Evolutionary conservation across 2,113 vertebrate genomes (phyloP).

Genomic region (Capra hircus): DNA sequence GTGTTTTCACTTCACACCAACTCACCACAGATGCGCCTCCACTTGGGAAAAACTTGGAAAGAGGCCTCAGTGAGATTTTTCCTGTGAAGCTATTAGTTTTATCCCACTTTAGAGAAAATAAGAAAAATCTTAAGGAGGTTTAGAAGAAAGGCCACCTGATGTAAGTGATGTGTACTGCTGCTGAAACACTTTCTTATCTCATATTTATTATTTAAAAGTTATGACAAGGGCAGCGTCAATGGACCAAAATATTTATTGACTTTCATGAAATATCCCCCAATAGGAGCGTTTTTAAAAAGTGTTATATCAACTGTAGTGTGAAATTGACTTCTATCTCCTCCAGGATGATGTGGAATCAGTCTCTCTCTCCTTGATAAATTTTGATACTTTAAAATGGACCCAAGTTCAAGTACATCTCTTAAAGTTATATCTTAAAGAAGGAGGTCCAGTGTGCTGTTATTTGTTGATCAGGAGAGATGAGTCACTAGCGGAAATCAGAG

Average conservation of each 20-base stretch:
- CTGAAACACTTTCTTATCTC: background rate
- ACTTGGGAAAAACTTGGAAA: slow-evolving; percentile 36
- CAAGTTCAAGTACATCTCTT: background rate
- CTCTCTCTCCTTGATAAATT: background rate
- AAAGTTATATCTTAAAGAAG: background rate
- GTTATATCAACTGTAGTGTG: background rate
- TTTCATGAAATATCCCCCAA: background rate
- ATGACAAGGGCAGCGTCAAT: background rate
- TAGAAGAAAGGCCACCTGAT: background rate
- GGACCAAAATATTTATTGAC: background rate
- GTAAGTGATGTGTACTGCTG: background rate
- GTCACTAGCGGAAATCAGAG: background rate
- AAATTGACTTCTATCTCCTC: slow-evolving; percentile 15
- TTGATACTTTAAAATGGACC: background rate
- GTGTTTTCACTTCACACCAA: slow-evolving; percentile 51
- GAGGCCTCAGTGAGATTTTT: slow-evolving; percentile 25
- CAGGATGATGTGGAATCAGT: background rate
- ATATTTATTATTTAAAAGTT: slow-evolving; percentile 30
- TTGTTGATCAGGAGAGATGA: background rate
- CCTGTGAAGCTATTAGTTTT: slow-evolving; percentile 39
- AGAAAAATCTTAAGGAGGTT: background rate
- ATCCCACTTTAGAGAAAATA: background rate
- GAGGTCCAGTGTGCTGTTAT: background rate
- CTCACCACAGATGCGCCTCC: background rate
- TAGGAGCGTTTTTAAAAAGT: background rate